These are phyloP conservation scores for Poeciliopsis turneri DNA, from an alignment of 2,797 vertebrate genomes.

Conservation along the genomic window DNA sequence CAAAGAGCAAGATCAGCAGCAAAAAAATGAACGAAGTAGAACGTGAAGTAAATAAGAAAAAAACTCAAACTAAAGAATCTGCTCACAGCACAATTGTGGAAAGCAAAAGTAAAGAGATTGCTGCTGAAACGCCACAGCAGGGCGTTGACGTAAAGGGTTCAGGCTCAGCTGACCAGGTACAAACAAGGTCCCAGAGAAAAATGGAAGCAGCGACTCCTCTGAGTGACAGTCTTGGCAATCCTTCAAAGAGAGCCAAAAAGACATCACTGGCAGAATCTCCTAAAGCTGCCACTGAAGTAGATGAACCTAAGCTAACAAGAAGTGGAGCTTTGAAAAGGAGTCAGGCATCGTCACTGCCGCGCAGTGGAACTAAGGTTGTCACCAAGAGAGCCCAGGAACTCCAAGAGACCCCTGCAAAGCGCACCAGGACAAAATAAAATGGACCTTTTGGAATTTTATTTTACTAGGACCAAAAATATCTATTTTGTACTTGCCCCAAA, in stretches of 20 bases:
- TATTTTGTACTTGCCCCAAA: slow-evolving; percentile 51
- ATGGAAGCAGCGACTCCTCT: slow-evolving; percentile 62
- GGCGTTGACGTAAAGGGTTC: slow-evolving; percentile 49
- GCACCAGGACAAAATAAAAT: slow-evolving; percentile 79
- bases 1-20: slow-evolving; percentile 54
- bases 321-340: slow-evolving; percentile 69
- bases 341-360: slow-evolving; percentile 40
- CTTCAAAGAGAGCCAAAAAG: slow-evolving; percentile 63
- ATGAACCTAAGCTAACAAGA: slow-evolving; percentile 50
- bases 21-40: slow-evolving; percentile 59
- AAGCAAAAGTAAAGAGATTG: slow-evolving; percentile 39
- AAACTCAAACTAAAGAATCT: slow-evolving; percentile 56
- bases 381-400: slow-evolving; percentile 71
- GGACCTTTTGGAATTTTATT: slow-evolving; percentile 49
- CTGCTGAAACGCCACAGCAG: slow-evolving; percentile 46
- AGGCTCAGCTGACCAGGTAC: slow-evolving; percentile 79
- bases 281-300: slow-evolving; percentile 61
- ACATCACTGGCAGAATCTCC: slow-evolving; percentile 40
- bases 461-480: slow-evolving; percentile 52
- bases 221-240: slow-evolving; percentile 43
- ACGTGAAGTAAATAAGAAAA: slow-evolving; percentile 47
- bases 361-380: slow-evolving; percentile 59
- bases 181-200: slow-evolving; percentile 84
- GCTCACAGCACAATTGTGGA: slow-evolving; percentile 38
- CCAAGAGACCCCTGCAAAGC: slow-evolving; percentile 71